These are phyloP conservation scores for Eumaeus atala DNA, from an alignment of 1,140 invertebrate genomes.

Conservation along the genomic window DNA sequence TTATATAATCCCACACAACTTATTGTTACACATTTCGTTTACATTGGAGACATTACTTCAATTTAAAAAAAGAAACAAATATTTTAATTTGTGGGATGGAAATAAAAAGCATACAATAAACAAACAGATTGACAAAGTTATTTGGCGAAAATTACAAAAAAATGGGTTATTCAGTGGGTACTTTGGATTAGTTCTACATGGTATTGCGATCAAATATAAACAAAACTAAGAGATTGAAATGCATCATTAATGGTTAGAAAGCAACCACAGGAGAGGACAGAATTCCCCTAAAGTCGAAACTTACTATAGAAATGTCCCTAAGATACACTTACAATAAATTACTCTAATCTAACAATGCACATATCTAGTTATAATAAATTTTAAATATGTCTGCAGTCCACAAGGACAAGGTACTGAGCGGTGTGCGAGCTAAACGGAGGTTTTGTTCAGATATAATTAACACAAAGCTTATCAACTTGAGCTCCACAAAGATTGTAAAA, in stretches of 20 bases:
- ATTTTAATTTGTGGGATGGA: background rate
- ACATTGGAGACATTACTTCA: constrained; percentile 6
- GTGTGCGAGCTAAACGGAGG: constrained; percentile 59
- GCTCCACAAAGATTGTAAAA: background rate
- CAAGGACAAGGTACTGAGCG: constrained; percentile 59
- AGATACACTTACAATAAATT: constrained; percentile 69
- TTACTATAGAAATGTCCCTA: constrained; percentile 43
- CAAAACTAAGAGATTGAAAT: constrained; percentile 34
- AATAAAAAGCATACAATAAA: constrained; percentile 8
- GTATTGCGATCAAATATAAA: background rate
- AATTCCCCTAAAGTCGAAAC: constrained; percentile 31
- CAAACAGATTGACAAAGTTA: constrained; percentile 1
- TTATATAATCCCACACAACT: constrained; percentile 12
- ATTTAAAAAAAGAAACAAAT: constrained; percentile 10
- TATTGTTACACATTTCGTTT: constrained; percentile 6
- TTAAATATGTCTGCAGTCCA: constrained; percentile 58
- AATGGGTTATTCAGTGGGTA: background rate
- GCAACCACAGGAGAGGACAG: constrained; percentile 53
- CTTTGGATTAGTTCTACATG: background rate
- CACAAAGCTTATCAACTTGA: constrained; percentile 23
- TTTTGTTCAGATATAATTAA: constrained; percentile 31
- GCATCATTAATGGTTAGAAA: constrained; percentile 54
- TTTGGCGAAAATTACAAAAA: background rate
- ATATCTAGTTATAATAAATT: constrained; percentile 52
- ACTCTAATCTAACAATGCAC: constrained; percentile 68